phyloP scores from a whole-genome alignment of 2,888 invertebrate genomes.

The Drosophila crucigera region DNA sequence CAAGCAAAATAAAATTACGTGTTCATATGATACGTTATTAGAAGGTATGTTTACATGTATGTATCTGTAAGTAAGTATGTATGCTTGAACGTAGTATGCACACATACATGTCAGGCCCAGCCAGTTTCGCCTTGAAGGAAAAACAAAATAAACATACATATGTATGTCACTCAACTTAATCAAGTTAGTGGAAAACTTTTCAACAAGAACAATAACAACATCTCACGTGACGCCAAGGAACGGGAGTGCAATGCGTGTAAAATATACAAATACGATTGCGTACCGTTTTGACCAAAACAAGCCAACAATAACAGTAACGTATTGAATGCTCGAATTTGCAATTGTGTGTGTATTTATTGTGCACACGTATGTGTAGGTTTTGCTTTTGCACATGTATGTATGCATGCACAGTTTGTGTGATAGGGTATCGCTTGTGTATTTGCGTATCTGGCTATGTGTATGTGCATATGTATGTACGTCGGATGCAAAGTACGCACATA shows the following conservation, averaged over 20 bases:
- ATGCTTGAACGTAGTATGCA: conserved; percentile 36
- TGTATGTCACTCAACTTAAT: conserved; percentile 3
- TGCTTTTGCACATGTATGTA: neutral
- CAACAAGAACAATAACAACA: neutral
- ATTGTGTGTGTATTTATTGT: conserved; percentile 35
- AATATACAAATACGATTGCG: conserved; percentile 25
- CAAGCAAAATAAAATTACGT: conserved; percentile 20
- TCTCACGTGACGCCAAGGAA: conserved; percentile 33
- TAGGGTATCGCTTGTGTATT: conserved; percentile 24
- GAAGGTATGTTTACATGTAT: conserved; percentile 47
- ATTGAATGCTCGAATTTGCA: conserved; percentile 10
- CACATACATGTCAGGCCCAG: conserved; percentile 26
- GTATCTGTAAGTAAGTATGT: conserved; percentile 5
- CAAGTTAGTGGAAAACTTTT: conserved; percentile 15
- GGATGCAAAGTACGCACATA: conserved; percentile 45
- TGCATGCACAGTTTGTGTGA: conserved; percentile 22
- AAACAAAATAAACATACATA: conserved; percentile 41
- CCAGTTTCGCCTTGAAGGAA: conserved; percentile 34
- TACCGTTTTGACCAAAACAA: conserved; percentile 44
- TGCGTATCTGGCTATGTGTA: conserved; percentile 1
- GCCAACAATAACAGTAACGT: conserved; percentile 43
- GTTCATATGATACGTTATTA: conserved; percentile 21
- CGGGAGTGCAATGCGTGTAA: conserved; percentile 17
- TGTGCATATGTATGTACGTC: conserved; percentile 15
- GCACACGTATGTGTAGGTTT: neutral